A percentile compares a stretch with the other conserved stretches of the same genome.
Evolutionary conservation across 2,888 invertebrate species (phyloP).

Genomic region (Pheosia gnoma): DNA sequence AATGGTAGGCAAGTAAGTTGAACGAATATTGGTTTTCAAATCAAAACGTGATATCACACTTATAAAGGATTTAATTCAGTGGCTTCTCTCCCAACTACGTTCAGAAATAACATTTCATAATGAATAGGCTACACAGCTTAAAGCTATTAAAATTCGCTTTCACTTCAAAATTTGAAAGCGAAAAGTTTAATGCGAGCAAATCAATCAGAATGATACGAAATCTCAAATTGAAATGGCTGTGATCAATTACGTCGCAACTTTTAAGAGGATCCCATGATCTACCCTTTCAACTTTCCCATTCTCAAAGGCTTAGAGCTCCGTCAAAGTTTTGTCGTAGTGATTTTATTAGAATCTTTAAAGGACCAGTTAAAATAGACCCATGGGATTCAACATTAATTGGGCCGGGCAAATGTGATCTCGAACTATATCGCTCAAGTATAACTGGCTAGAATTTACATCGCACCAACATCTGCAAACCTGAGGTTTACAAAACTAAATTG

Average conservation of each 20-base stretch:
- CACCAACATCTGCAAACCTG: slow-evolving; percentile 32
- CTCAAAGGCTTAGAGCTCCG: slow-evolving; percentile 41
- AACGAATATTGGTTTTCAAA: too few species aligned
- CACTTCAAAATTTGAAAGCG: slow-evolving; percentile 13
- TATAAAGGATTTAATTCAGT: too few species aligned
- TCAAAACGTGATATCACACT: too few species aligned
- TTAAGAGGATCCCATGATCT: slow-evolving; percentile 31
- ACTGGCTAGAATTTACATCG: slow-evolving; percentile 27
- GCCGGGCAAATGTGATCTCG: slow-evolving; percentile 16
- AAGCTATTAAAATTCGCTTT: slow-evolving; percentile 22
- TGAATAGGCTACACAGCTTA: slow-evolving; percentile 4
- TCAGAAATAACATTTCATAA: slow-evolving; percentile 8
- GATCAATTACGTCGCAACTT: slow-evolving; percentile 45
- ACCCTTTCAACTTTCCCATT: slow-evolving; percentile 41
- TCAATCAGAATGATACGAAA: slow-evolving; percentile 43
- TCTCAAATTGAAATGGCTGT: slow-evolving; percentile 42
- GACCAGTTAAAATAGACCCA: slow-evolving; percentile 31
- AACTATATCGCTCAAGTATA: slow-evolving; percentile 27
- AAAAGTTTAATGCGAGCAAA: slow-evolving; percentile 32
- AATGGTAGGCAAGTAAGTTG: too few species aligned
- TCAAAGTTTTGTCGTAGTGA: slow-evolving; percentile 41
- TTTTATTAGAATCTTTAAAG: slow-evolving; percentile 49
- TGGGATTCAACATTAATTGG: slow-evolving; percentile 17
- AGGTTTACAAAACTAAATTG: slow-evolving; percentile 36
- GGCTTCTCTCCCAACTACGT: neutral